Conservation (phyloP, 2,797 vertebrate species). For the Diplodus puntazzo region DNA sequence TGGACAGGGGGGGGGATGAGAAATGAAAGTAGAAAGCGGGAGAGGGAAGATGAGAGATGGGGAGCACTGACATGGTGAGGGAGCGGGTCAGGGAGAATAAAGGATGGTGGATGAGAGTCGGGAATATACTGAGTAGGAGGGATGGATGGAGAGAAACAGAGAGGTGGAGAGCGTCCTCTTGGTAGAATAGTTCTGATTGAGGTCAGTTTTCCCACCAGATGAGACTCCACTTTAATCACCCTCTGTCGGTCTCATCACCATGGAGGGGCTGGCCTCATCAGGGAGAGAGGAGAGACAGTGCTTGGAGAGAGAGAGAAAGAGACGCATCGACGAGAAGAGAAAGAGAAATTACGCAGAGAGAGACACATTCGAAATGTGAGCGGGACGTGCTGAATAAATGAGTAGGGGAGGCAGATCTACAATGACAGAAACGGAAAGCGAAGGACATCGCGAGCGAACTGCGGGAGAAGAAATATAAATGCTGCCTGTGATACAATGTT, state of each 20-base stretch:
- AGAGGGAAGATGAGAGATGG: constrained; percentile 61
- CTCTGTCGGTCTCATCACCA: constrained; percentile 76
- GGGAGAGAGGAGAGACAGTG: constrained; percentile 52
- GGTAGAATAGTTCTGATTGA: constrained; percentile 80
- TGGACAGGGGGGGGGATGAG: constrained; percentile 56
- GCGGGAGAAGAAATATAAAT: constrained; percentile 2
- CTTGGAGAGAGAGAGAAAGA: constrained; percentile 16
- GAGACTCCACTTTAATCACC: constrained; percentile 83
- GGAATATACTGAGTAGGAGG: constrained; percentile 63
- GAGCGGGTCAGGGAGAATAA: constrained; percentile 74
- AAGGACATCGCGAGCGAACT: constrained; percentile 13
- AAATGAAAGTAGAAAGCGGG: constrained; percentile 51
- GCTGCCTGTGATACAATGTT: constrained; percentile 2
- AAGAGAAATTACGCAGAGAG: constrained; percentile 38
- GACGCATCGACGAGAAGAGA: constrained; percentile 25
- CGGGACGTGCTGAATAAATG: constrained; percentile 26
- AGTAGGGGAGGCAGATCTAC: constrained; percentile 4
- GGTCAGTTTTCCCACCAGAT: constrained; percentile 82
- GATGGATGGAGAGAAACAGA: constrained; percentile 56
- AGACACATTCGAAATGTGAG: constrained; percentile 35
- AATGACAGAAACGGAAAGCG: constrained; percentile 5
- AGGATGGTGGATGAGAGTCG: constrained; percentile 67
- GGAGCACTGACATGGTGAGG: constrained; percentile 66
- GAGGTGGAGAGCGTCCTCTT: constrained; percentile 55
- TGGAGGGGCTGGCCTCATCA: constrained; percentile 79